Evolutionary conservation across 2,797 vertebrate species (phyloP), one percentile per base, ranked within the genome.

Genomic region (Acipenser oxyrinchus): DNA sequence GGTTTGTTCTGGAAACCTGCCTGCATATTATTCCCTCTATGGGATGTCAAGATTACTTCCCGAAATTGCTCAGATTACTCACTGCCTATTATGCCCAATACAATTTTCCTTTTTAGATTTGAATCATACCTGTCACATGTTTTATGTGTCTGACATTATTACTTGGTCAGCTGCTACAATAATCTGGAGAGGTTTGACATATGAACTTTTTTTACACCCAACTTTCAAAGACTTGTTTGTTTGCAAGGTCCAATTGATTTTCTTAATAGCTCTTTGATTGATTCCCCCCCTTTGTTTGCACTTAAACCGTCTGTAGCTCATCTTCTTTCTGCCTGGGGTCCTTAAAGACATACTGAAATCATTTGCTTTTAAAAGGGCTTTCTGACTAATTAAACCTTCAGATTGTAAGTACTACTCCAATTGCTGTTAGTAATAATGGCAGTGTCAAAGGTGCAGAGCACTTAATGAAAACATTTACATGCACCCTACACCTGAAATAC

Each of bases 381-480:
- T 59, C n/a, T n/a, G 37, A 49, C 48, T 66, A 48, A 59, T 58
- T 66, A 55, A 58, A 66, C 49, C 11, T 37, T 58, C 10, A 55
- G 53, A 66, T 55, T 49, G 53, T 13, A 66, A 57, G 8, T 12
- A 65, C 23, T 57, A 51, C 55, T 10, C 2, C 55, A 58, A 13
- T 58, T 58, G 12, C 55, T 58, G 12, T 58, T 7, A n/a, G 12
- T 11, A n/a, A 1, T 11, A 58, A 58, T 58, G 6, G 55, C 55
- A 9, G 55, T 58, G 55, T 58, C 12, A 58, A 58, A 58, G 12
- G 55, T 13, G 12, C 12, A 11, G 55, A n/a, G 6, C 12, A n/a
- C 13, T 58, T 12, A 58, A 11, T 6, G 55, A 58, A 58, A 58
- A 10, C 55, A 58, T 58, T 58, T 58, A 11, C 23, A 37, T 37